Evolutionary conservation across 1,140 invertebrate genomes (phyloP).

Genomic region (Papilio xuthus): DNA sequence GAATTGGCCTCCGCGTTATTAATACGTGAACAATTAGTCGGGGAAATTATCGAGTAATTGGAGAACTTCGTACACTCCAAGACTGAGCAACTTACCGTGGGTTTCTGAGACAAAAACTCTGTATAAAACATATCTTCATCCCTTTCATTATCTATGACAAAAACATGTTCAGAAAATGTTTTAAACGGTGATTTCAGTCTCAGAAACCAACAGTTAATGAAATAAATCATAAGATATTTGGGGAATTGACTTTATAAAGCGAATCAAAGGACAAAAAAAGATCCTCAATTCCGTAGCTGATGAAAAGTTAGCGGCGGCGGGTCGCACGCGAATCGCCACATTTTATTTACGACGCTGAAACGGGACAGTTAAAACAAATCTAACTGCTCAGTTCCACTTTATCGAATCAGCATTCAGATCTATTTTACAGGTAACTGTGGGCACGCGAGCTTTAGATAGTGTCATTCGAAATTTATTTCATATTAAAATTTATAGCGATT

Average conservation of each 20-base stretch:
- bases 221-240: neutral
- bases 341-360: slow-evolving; percentile 41
- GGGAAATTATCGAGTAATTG: slow-evolving; percentile 4
- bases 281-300: slow-evolving; percentile 16
- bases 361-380: slow-evolving; percentile 47
- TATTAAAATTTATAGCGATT: neutral
- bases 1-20: slow-evolving; percentile 3
- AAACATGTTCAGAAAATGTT: too few species aligned
- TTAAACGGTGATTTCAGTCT: too few species aligned
- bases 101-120: too few species aligned
- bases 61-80: neutral
- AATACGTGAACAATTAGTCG: slow-evolving; percentile 20
- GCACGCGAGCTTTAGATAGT: slow-evolving; percentile 44
- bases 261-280: slow-evolving; percentile 6
- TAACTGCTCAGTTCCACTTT: slow-evolving; percentile 53
- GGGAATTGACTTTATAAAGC: neutral
- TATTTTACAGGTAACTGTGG: slow-evolving; percentile 42
- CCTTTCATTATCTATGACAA: too few species aligned
- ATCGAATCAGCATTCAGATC: slow-evolving; percentile 51
- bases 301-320: slow-evolving; percentile 38
- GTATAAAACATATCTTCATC: too few species aligned
- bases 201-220: neutral
- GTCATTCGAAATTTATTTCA: slow-evolving; percentile 40
- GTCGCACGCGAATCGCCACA: slow-evolving; percentile 42
- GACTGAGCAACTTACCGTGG: neutral